A percentile compares a stretch with the other conserved stretches of the same genome.
Conservation (phyloP, 2,797 vertebrate genomes). For the Syndactyla subalaris region DNA sequence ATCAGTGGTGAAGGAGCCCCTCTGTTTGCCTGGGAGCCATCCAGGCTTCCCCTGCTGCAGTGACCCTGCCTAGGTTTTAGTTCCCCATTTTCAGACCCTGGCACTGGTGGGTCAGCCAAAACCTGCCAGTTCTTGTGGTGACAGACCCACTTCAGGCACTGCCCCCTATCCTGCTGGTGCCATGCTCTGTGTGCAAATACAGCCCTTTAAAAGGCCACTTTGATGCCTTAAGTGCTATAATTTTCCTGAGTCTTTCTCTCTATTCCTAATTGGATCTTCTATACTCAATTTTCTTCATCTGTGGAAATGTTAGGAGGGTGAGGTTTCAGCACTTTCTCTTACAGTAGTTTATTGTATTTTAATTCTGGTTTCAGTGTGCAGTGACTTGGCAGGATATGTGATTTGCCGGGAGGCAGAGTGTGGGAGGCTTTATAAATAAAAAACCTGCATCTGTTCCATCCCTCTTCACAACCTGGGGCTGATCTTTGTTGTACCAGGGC, state of each 20-base stretch:
- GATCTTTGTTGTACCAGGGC: neutral
- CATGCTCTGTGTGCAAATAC: accelerated
- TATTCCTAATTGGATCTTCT: neutral
- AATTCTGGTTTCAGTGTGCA: neutral
- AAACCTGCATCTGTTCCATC: neutral
- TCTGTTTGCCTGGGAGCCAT: neutral
- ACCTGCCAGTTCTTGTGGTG: neutral
- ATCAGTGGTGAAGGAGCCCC: accelerated
- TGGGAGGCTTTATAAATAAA: constrained; percentile 33
- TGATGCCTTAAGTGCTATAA: neutral
- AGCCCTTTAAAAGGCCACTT: neutral
- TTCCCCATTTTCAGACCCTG: neutral
- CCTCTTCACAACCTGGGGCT: neutral
- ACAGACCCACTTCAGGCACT: too few relatives aligned
- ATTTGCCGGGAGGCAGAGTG: neutral
- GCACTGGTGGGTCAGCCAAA: neutral
- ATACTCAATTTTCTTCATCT: neutral
- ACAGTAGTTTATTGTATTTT: neutral
- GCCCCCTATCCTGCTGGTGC: accelerated
- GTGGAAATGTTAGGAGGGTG: neutral
- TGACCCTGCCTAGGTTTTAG: neutral
- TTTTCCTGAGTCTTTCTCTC: neutral
- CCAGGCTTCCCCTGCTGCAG: neutral
- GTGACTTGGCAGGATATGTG: neutral
- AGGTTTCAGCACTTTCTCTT: neutral